Percentiles rank a stretch among this genome's conserved stretches.
phyloP scores from a whole-genome alignment of 2,888 invertebrate species.

The Lypha dubia region DNA sequence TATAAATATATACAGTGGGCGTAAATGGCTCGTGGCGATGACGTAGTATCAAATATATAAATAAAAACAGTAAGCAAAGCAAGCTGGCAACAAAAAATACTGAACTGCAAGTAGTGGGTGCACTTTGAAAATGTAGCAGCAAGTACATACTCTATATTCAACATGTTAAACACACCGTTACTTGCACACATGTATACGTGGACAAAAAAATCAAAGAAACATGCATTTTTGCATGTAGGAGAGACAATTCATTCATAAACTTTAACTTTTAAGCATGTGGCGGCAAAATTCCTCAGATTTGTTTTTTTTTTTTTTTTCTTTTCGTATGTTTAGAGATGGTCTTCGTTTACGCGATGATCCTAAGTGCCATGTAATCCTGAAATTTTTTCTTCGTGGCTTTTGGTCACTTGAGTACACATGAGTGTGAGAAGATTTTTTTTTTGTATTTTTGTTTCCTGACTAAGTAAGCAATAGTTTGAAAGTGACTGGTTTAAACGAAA shows the following conservation, averaged over 20 bases:
- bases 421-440: too few relatives aligned
- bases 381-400: too few relatives aligned
- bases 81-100: conserved; percentile 24
- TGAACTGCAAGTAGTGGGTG: conserved; percentile 67
- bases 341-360: neutral
- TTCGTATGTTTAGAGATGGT: neutral
- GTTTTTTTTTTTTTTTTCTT: conserved; percentile 5
- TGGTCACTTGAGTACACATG: too few relatives aligned
- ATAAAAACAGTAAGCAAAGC: conserved; percentile 10
- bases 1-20: conserved; percentile 56
- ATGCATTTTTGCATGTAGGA: conserved; percentile 11
- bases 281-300: neutral
- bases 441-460: too few relatives aligned
- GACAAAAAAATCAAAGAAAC: neutral
- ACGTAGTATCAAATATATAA: conserved; percentile 65
- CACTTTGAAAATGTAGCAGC: conserved; percentile 54
- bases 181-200: neutral
- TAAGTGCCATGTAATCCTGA: neutral
- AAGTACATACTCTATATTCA: conserved; percentile 38
- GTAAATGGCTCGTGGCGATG: conserved; percentile 72
- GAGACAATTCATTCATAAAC: conserved; percentile 59
- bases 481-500: too few relatives aligned
- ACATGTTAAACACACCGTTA: conserved; percentile 7
- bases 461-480: too few relatives aligned
- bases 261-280: conserved; percentile 34